A percentile compares a stretch with the other conserved stretches of the same genome.
Conservation (phyloP, 2,797 vertebrate species). For the Carapus acus region DNA sequence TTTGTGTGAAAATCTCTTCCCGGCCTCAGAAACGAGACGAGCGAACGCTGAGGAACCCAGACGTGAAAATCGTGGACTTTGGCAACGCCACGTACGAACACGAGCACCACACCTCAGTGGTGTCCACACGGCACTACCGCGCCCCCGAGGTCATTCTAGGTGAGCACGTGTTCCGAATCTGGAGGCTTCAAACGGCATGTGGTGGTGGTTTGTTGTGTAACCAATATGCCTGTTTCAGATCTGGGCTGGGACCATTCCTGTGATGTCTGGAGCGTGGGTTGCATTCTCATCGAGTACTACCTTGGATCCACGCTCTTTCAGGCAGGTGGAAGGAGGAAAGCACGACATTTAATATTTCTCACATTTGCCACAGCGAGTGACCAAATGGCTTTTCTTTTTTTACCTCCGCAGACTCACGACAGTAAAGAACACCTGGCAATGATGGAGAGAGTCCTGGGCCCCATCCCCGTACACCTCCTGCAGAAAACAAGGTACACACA, state of each 20-base stretch:
- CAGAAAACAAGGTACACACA: constrained; percentile 86
- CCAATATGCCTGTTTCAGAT: constrained; percentile 63
- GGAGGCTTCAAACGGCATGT: not conserved
- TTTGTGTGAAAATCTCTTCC: not conserved
- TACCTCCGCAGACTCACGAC: constrained; percentile 79
- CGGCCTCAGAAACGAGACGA: constrained; percentile 84
- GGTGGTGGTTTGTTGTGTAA: not conserved
- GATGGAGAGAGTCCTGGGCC: constrained; percentile 93
- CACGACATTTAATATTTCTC: not conserved
- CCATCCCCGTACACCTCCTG: constrained; percentile 78
- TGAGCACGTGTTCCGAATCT: constrained; percentile 53
- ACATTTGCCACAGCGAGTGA: not conserved
- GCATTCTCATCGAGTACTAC: constrained; percentile 86
- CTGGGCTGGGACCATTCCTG: constrained; percentile 85
- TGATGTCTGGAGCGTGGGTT: constrained; percentile 87
- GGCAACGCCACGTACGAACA: constrained; percentile 96
- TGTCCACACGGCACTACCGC: constrained; percentile 95
- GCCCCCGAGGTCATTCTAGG: constrained; percentile 98
- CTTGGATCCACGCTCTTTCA: constrained; percentile 87
- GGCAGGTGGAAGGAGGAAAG: constrained; percentile 52
- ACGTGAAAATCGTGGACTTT: constrained; percentile 94
- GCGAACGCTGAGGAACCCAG: constrained; percentile 83
- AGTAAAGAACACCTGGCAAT: constrained; percentile 94
- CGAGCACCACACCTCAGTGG: constrained; percentile 93
- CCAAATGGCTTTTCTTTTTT: not conserved